A percentile compares a stretch with the other conserved stretches of the same genome.
Conservation (phyloP, 2,888 invertebrate genomes). For the Ectropis crepuscularia region DNA sequence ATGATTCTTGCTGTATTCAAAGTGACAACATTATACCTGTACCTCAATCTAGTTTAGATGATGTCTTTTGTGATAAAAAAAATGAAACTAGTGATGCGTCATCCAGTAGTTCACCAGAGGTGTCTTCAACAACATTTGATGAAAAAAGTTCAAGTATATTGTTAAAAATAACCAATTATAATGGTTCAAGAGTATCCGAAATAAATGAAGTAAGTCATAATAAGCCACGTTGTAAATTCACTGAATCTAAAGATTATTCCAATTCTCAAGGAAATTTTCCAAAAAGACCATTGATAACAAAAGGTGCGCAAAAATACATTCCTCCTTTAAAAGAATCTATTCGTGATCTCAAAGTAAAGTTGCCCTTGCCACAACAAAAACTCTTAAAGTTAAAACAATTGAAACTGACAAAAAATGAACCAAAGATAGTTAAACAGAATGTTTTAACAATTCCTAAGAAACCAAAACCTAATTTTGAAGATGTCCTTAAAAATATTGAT, state of each 20-base stretch:
- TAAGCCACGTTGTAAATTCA: conserved; percentile 66
- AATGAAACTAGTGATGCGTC: conserved; percentile 49
- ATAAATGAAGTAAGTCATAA: conserved; percentile 58
- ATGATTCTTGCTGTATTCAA: conserved; percentile 35
- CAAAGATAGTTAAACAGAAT: conserved; percentile 59
- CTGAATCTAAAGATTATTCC: conserved; percentile 66
- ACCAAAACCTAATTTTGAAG: conserved; percentile 80
- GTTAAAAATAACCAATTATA: conserved; percentile 74
- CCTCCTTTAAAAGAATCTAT: conserved; percentile 74
- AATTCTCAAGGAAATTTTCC: conserved; percentile 53
- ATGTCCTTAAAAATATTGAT: conserved; percentile 81
- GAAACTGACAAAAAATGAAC: conserved; percentile 69
- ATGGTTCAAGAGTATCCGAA: conserved; percentile 71
- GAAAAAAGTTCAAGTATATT: conserved; percentile 71
- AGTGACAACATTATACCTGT: conserved; percentile 55
- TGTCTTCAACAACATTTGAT: conserved; percentile 78
- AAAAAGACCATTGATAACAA: conserved; percentile 72
- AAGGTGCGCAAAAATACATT: conserved; percentile 82
- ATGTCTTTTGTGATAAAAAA: conserved; percentile 53
- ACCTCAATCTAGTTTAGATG: conserved; percentile 63
- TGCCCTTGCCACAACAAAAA: conserved; percentile 74
- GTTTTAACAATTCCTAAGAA: conserved; percentile 63
- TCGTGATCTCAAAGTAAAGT: conserved; percentile 74
- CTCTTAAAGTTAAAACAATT: conserved; percentile 73
- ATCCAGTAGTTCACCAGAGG: conserved; percentile 77